Percentiles rank a stretch among this genome's conserved stretches.
Conservation (phyloP, 2,888 invertebrate species). For the Lordiphosa fenestrarum region DNA sequence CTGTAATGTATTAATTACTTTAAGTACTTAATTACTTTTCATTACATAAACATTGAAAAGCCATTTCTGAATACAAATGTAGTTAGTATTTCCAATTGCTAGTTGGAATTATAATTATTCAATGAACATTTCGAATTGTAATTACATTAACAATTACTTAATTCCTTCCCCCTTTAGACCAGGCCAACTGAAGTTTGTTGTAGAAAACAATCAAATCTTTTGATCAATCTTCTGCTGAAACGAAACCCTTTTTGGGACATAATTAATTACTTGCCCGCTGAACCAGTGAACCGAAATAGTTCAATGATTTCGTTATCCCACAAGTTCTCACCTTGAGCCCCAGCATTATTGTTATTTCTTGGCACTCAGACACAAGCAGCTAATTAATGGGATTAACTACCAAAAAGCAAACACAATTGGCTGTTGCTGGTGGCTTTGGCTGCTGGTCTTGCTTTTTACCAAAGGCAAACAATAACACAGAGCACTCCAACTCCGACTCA, state of each 20-base stretch:
- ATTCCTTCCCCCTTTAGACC: too few relatives aligned
- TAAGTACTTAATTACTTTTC: too few relatives aligned
- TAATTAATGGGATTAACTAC: slow-evolving; percentile 73
- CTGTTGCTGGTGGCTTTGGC: slow-evolving; percentile 17
- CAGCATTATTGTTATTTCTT: slow-evolving; percentile 13
- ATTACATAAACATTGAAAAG: too few relatives aligned
- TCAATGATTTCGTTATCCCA: slow-evolving; percentile 4
- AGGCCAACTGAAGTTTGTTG: too few relatives aligned
- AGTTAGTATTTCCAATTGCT: too few relatives aligned
- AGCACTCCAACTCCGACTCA: slow-evolving; percentile 48
- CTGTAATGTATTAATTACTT: too few relatives aligned
- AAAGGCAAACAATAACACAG: slow-evolving; percentile 65
- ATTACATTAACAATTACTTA: too few relatives aligned
- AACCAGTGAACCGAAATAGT: slow-evolving; percentile 2
- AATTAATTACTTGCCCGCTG: slow-evolving; percentile 11
- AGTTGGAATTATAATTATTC: too few relatives aligned
- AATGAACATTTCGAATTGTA: too few relatives aligned
- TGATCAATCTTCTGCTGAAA: slow-evolving; percentile 1
- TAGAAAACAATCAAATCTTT: background rate
- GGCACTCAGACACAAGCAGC: slow-evolving; percentile 45
- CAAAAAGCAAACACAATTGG: slow-evolving; percentile 71
- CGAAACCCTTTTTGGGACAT: slow-evolving; percentile 1
- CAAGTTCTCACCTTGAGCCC: slow-evolving; percentile 15
- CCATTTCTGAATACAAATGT: too few relatives aligned
- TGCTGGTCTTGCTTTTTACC: slow-evolving; percentile 18